phyloP scores from a whole-genome alignment of 2,888 invertebrate genomes.

The Synanthedon formicaeformis region DNA sequence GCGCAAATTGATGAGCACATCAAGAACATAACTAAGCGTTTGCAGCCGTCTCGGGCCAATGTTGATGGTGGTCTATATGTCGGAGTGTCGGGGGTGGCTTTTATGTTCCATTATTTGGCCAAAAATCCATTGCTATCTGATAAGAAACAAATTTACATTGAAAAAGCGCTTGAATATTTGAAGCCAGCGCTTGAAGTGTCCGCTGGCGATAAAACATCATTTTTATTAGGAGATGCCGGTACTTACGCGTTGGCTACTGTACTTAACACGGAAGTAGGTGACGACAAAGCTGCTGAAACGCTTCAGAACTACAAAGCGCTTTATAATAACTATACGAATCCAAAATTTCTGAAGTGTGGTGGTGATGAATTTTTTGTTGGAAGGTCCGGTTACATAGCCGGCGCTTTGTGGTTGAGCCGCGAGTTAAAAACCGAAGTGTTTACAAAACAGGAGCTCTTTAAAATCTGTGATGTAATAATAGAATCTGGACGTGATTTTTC shows the following conservation, averaged over 20 bases:
- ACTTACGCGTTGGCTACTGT: conserved; percentile 79
- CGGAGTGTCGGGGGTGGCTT: conserved; percentile 78
- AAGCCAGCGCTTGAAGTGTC: conserved; percentile 71
- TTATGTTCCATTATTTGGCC: conserved; percentile 79
- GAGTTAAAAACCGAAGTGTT: conserved; percentile 60
- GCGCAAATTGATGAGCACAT: conserved; percentile 38
- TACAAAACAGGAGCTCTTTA: conserved; percentile 59
- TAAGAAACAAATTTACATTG: conserved; percentile 57
- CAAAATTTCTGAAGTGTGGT: conserved; percentile 72
- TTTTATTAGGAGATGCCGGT: conserved; percentile 84
- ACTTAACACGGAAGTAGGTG: conserved; percentile 65
- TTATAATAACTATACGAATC: conserved; percentile 35
- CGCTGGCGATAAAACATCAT: conserved; percentile 74
- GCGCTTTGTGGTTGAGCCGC: conserved; percentile 78
- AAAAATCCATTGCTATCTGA: conserved; percentile 62
- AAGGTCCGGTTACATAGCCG: conserved; percentile 84
- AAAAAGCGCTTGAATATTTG: conserved; percentile 73
- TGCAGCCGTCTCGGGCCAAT: conserved; percentile 41
- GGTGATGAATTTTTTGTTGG: conserved; percentile 90
- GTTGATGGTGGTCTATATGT: conserved; percentile 76
- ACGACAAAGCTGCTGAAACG: conserved; percentile 35
- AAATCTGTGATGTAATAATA: conserved; percentile 77
- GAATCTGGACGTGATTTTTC: conserved; percentile 80
- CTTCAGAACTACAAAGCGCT: conserved; percentile 50
- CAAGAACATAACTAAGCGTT: conserved; percentile 37